These are phyloP conservation scores for Momotus momota DNA, from an alignment of 2,797 vertebrate species.

Conservation along the genomic window DNA sequence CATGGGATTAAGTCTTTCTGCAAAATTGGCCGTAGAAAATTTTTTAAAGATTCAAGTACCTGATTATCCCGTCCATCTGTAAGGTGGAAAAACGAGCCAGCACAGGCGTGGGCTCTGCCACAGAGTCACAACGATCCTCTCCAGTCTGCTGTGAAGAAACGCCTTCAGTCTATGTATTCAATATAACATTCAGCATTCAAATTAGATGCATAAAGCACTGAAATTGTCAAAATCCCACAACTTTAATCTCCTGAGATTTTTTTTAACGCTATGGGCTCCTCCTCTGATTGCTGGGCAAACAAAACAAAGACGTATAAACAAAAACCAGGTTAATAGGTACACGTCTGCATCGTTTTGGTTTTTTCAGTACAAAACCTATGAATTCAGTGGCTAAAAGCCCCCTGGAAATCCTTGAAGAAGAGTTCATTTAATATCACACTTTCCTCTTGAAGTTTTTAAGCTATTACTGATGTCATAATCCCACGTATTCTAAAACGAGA, in stretches of 20 bases:
- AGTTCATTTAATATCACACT: neutral
- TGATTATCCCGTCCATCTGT: neutral
- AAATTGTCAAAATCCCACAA: neutral
- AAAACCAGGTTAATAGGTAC: accelerated
- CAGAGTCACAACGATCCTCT: neutral
- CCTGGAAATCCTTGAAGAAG: neutral
- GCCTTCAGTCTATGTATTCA: neutral
- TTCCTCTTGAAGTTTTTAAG: neutral
- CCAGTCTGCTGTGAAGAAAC: neutral
- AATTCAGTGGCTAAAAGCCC: neutral
- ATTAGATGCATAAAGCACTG: neutral
- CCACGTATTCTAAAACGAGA: conserved; percentile 6
- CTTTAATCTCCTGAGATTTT: neutral
- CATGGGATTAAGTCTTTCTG: neutral
- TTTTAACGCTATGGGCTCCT: neutral
- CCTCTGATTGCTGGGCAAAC: neutral
- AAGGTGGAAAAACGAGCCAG: neutral
- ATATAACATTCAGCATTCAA: neutral
- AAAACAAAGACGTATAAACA: neutral
- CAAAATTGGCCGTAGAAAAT: neutral
- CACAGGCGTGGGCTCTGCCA: neutral
- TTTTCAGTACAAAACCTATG: neutral
- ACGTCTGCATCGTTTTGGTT: neutral
- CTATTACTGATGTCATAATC: neutral
- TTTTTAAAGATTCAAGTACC: neutral